Percentiles rank a stretch among this genome's conserved stretches.
Conservation (phyloP, 2,797 vertebrate genomes). For the Anguilla megastoma region DNA sequence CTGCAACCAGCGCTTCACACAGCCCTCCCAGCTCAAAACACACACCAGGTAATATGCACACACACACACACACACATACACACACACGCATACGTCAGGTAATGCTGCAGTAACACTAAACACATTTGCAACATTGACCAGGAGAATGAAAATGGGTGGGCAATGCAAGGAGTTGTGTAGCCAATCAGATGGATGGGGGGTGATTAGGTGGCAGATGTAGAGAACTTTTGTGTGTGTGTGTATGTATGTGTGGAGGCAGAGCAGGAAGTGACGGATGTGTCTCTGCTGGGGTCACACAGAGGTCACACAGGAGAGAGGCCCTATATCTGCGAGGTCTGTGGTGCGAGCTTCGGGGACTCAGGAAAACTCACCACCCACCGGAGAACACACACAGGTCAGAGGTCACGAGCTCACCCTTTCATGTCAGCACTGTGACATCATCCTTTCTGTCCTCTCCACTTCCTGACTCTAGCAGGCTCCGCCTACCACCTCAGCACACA, state of each 20-base stretch:
- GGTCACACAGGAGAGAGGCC: constrained; percentile 68
- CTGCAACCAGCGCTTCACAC: constrained; percentile 60
- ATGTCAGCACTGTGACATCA: not conserved
- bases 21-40: constrained; percentile 66
- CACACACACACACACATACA: constrained; percentile 38
- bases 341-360: constrained; percentile 59
- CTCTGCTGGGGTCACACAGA: constrained; percentile 41
- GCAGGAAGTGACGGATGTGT: not conserved
- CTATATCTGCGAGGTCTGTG: constrained; percentile 66
- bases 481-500: not conserved
- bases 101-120: constrained; percentile 46
- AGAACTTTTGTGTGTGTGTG: no score
- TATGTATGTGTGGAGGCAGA: not conserved
- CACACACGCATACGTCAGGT: constrained; percentile 48
- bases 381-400: constrained; percentile 63
- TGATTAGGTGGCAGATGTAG: no score
- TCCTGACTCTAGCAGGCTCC: not conserved
- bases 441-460: not conserved
- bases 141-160: no score
- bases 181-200: no score
- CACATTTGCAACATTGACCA: no score
- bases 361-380: constrained; percentile 64
- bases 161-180: no score
- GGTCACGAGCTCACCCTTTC: not conserved
- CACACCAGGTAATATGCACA: constrained; percentile 22